Evolutionary conservation across 2,888 invertebrate genomes (phyloP), one percentile per base, ranked within the genome.

Genomic region (Athalia cordata): DNA sequence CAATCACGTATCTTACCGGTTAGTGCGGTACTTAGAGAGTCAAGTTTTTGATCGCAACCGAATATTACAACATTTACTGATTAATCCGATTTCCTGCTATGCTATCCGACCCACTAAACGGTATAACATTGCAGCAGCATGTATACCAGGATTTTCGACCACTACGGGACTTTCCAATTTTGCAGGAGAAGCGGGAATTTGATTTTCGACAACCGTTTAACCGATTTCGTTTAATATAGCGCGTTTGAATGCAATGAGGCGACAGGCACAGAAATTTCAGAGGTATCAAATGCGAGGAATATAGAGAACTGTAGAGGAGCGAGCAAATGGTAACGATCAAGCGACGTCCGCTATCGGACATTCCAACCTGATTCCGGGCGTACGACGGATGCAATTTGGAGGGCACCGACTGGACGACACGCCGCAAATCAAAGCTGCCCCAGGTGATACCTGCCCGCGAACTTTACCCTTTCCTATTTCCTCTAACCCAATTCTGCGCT

Each of bases 341-440:
- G 68, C 68, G 68, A 68, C 52, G 55, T 52, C 68, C 68, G n/a
- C 75, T 77, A 77, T 76, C 61, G 77, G 78, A 80, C 76, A 80
- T 80, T 84, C 83, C 83, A 82, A 83, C 84, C 83, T 83, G 84
- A 85, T 86, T 86, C 82, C 84, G 82, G 80, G 83, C 78, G 78
- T 80, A 83, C 84, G 29, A 2, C 84, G 85, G 84, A 85, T 84
- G 88, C 87, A 88, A 89, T 79, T 81, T 80, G 77, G 78, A 81
- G 78, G 77, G 72, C 67, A 68, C 75, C 78, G 76, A 61, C 68
- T 68, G 70, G 9, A 64, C 78, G 65, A 64, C 67, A 68, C 77
- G 74, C 65, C 72, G 87, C 89, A 89, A 89, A 89, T 89, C 89
- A 88, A 89, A 78, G 57, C 61, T 15, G 50, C 64, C 78, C 43